Evolutionary conservation across 2,888 invertebrate species (phyloP).

Genomic region (Tuta absoluta): DNA sequence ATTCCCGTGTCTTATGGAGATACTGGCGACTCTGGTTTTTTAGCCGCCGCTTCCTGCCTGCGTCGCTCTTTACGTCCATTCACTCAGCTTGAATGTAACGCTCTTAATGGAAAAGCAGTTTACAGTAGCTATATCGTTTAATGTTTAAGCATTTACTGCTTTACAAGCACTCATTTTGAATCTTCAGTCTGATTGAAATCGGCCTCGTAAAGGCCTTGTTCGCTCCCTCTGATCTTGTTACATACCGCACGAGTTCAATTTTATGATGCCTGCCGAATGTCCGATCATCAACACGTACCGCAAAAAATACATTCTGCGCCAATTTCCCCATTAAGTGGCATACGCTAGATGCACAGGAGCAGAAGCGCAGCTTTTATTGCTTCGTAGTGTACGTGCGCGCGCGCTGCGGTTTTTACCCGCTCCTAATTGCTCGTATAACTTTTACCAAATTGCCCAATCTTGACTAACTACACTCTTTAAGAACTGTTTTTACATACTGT

Average conservation of each 20-base stretch:
- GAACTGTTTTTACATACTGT: constrained; percentile 44
- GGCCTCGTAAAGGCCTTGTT: not conserved
- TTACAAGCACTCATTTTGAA: constrained; percentile 17
- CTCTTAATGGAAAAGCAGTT: constrained; percentile 20
- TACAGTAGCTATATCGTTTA: constrained; percentile 13
- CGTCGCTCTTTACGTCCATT: constrained; percentile 19
- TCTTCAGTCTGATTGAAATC: constrained; percentile 3
- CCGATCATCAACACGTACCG: constrained; percentile 13
- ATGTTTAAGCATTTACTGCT: constrained; percentile 3
- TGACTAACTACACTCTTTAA: constrained; percentile 45
- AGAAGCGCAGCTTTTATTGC: constrained; percentile 57
- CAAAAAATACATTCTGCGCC: constrained; percentile 28
- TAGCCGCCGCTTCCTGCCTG: constrained; percentile 67
- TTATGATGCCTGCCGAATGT: constrained; percentile 11
- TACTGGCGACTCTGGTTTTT: constrained; percentile 68
- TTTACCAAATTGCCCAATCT: constrained; percentile 66
- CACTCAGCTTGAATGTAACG: constrained; percentile 18
- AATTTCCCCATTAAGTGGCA: constrained; percentile 45
- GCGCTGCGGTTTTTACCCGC: constrained; percentile 59
- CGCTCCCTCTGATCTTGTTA: not conserved
- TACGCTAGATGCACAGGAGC: constrained; percentile 53
- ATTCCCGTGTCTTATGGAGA: constrained; percentile 80
- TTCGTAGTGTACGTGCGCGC: constrained; percentile 47
- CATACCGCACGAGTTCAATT: not conserved
- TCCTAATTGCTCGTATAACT: constrained; percentile 64